Evolutionary conservation across 1,140 invertebrate genomes (phyloP).

Genomic region (Oedothorax gibbosus): DNA sequence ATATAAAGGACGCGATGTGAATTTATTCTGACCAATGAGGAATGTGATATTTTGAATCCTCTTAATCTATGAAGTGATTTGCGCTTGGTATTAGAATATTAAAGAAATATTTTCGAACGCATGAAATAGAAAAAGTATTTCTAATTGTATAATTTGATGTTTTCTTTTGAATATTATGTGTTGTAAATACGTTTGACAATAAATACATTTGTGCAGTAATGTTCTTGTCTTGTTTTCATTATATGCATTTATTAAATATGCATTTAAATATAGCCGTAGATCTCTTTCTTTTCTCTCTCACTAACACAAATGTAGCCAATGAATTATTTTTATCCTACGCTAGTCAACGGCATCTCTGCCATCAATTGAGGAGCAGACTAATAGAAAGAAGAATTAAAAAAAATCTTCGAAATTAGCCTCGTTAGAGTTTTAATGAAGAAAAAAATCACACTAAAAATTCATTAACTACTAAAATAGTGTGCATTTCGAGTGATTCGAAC

Average conservation of each 20-base stretch:
- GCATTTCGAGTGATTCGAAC: too few species aligned
- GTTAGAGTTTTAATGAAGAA: too few species aligned
- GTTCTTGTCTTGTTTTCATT: not conserved
- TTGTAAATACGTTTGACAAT: conserved; percentile 25
- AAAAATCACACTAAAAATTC: too few species aligned
- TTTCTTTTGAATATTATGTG: conserved; percentile 16
- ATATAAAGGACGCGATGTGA: not conserved
- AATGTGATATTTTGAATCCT: conserved; percentile 39
- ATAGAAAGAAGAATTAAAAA: too few species aligned
- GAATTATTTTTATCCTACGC: too few species aligned
- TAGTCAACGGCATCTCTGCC: too few species aligned
- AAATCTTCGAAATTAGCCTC: too few species aligned
- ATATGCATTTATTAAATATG: too few species aligned
- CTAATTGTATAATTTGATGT: not conserved
- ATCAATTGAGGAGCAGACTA: too few species aligned
- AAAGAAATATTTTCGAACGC: not conserved
- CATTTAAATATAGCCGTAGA: not conserved
- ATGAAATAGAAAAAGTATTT: not conserved
- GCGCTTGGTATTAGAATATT: not conserved
- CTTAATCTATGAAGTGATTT: not conserved
- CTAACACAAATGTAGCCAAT: too few species aligned
- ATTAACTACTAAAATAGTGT: too few species aligned
- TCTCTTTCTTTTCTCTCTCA: too few species aligned
- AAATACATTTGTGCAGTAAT: not conserved
- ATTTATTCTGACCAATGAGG: not conserved